A percentile compares a stretch with the other conserved stretches of the same genome.
Conservation (phyloP, 2,797 vertebrate species). For the Tragelaphus oryx region DNA sequence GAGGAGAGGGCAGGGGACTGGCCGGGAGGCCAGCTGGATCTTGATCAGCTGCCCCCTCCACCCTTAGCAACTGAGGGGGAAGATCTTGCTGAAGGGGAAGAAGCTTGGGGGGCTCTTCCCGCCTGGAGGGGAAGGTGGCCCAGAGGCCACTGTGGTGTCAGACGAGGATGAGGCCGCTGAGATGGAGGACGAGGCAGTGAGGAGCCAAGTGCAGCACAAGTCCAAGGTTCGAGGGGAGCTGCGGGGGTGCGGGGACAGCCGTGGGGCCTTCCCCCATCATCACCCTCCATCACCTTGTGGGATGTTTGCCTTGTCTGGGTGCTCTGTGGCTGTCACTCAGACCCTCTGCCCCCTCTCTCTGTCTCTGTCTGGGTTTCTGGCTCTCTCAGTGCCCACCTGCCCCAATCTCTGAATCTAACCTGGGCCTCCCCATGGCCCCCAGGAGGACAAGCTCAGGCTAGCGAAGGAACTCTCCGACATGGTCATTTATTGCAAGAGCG, state of each 20-base stretch:
- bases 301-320: not conserved
- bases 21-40: not conserved
- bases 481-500: constrained; percentile 96
- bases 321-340: constrained; percentile 52
- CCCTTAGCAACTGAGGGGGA: constrained; percentile 90
- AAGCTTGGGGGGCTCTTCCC: constrained; percentile 89
- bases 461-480: constrained; percentile 91
- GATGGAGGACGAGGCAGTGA: constrained; percentile 86
- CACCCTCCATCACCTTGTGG: not conserved
- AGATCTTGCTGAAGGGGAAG: constrained; percentile 95
- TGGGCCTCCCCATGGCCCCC: constrained; percentile 55
- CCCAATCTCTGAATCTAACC: constrained; percentile 55
- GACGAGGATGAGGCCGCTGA: constrained; percentile 98
- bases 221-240: constrained; percentile 44
- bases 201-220: constrained; percentile 79
- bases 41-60: not conserved
- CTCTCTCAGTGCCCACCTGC: constrained; percentile 39
- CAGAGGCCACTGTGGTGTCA: constrained; percentile 85
- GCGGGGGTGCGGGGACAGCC: not conserved
- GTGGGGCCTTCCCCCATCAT: not conserved
- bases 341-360: constrained; percentile 51
- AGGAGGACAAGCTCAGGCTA: constrained; percentile 92
- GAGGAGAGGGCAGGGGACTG: not conserved
- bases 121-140: constrained; percentile 73
- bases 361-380: constrained; percentile 58